Conservation (phyloP, 2,888 invertebrate species). For the Bimastos eiseni region DNA sequence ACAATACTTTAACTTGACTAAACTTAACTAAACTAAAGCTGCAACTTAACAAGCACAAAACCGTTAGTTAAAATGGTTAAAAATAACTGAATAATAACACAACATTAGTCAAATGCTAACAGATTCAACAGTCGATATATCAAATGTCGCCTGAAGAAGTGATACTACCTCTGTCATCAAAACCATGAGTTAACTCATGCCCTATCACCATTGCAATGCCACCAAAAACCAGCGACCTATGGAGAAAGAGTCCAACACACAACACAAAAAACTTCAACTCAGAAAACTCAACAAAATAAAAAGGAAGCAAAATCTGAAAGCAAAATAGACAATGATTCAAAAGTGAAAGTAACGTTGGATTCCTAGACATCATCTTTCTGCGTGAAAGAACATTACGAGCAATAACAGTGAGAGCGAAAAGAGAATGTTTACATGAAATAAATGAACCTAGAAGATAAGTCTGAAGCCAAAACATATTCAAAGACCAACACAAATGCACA, state of each 20-base stretch:
- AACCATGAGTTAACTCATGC: constrained; percentile 92
- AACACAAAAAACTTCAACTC: background rate
- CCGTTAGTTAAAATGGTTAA: background rate
- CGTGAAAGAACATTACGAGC: background rate
- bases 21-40: background rate
- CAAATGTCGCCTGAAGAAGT: too few species aligned
- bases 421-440: too few species aligned
- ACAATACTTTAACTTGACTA: background rate
- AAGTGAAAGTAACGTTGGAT: background rate
- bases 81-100: too few species aligned
- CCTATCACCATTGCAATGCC: constrained; percentile 98
- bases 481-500: too few species aligned
- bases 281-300: background rate
- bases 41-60: background rate
- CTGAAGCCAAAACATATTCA: too few species aligned
- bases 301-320: constrained; percentile 1
- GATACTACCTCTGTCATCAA: constrained; percentile 73
- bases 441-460: too few species aligned
- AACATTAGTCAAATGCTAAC: background rate
- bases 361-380: too few species aligned
- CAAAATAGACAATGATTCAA: background rate
- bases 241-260: background rate
- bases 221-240: constrained; percentile 84
- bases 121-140: too few species aligned
- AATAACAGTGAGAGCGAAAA: too few species aligned